These are phyloP conservation scores for Dipodomys stephensi DNA, from an alignment of 2,113 vertebrate species.

Conservation along the genomic window DNA sequence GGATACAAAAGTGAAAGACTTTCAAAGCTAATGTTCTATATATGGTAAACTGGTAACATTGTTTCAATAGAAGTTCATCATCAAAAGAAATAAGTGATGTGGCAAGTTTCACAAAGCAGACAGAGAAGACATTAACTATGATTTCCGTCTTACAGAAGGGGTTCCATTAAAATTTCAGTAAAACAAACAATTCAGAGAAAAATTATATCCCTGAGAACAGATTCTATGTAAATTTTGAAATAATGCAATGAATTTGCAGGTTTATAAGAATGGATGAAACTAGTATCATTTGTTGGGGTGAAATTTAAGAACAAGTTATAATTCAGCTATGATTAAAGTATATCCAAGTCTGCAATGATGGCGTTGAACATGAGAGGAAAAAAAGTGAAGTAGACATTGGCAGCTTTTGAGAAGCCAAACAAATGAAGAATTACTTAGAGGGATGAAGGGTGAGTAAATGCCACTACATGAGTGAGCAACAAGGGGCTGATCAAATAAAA, in stretches of 20 bases:
- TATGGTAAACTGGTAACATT: background rate
- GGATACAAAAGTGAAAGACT: background rate
- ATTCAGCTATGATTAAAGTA: background rate
- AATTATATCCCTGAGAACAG: background rate
- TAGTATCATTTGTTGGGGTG: background rate
- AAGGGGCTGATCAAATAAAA: background rate
- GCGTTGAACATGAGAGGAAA: background rate
- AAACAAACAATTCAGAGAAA: background rate
- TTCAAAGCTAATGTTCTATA: background rate
- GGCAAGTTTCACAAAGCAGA: background rate
- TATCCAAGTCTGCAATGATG: background rate
- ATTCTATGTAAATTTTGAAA: background rate
- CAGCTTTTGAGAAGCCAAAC: background rate
- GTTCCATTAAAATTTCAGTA: background rate
- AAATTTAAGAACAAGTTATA: background rate
- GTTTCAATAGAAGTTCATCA: background rate
- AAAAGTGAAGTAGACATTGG: background rate
- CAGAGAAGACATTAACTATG: background rate
- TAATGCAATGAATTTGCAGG: background rate
- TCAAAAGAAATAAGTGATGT: background rate
- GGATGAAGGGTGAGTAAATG: background rate
- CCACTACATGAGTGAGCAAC: background rate
- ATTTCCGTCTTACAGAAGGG: background rate
- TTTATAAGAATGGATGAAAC: background rate
- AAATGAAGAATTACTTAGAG: background rate